Evolutionary conservation across 2,797 vertebrate species (phyloP), one percentile per base, ranked within the genome.

Genomic region (Danio tinwini): DNA sequence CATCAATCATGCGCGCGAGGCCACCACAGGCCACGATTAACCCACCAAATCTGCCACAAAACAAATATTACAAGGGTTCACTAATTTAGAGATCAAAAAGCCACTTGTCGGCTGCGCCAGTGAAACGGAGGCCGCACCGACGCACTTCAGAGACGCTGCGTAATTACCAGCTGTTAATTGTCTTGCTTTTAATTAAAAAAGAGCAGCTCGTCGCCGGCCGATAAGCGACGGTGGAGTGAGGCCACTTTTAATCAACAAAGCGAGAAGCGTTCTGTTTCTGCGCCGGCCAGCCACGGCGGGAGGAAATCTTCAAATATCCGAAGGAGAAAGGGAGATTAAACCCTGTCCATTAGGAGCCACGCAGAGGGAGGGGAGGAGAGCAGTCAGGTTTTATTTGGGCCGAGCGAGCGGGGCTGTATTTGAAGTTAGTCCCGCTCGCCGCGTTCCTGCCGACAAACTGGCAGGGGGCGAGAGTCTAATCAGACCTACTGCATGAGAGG

Each of bases 131-230:
- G 96, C 94, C 93, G 95, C 96, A 96, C 74, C 94, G 95, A 95
- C 94, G 93, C 94, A 91, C 93, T 98, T 98, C 97, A 97, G 96
- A 98, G 95, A 95, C 95, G 94, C 94, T 92, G 93, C 93, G 94
- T 98, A 99, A 99, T 99, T 98, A 99, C 97, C 95, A 97, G 97
- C 95, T 97, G 98, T 98, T 99, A 99, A 99, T 99, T 98, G 97
- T 97, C 95, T 98, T 95, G 95, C 94, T 97, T 98, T 98, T 99
- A 98, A 99, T 99, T 99, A 98, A 98, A 29, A 97, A 97, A 95
- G 95, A 96, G 96, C 95, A 91, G 96, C 97, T 97, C 96, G 96
- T 97, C 80, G 95, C 94, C 88, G 95, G 92, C 95, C 92, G 98
- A 99, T 99, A 99, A 99, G 97, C 96, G 91, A 90, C 92, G 91